Conservation (phyloP, 2,797 vertebrate species). For the Jordanella pulchra region DNA sequence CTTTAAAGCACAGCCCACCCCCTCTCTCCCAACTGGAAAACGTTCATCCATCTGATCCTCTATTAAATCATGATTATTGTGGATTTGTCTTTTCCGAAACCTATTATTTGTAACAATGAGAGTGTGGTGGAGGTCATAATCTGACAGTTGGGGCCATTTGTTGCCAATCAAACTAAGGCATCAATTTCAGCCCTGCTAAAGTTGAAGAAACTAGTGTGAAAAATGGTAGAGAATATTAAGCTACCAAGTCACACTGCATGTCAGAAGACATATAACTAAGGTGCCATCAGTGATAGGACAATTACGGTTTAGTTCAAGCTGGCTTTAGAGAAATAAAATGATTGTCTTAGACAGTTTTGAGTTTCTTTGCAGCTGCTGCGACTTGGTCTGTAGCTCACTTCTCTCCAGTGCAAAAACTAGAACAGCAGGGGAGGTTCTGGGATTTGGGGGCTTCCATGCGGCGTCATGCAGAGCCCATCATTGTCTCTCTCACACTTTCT, state of each 20-base stretch:
- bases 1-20: conserved; percentile 34
- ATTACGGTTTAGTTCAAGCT: conserved; percentile 6
- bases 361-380: conserved; percentile 26
- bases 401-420: conserved; percentile 12
- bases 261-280: conserved; percentile 1
- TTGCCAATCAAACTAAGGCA: conserved; percentile 8
- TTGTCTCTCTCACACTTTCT: conserved; percentile 83
- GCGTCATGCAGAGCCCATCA: conserved; percentile 79
- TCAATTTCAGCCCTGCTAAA: conserved; percentile 2
- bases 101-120: conserved; percentile 43
- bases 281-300: conserved; percentile 1
- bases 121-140: conserved; percentile 28
- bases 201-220: neutral
- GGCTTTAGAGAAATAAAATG: neutral
- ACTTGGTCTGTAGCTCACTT: neutral
- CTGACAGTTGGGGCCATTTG: conserved; percentile 16
- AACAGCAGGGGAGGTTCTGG: conserved; percentile 30
- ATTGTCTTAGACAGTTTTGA: neutral
- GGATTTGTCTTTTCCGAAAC: conserved; percentile 64
- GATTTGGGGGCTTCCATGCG: conserved; percentile 58
- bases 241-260: neutral
- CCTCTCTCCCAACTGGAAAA: conserved; percentile 36
- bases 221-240: neutral
- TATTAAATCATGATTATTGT: conserved; percentile 71
- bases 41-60: conserved; percentile 69